These are phyloP conservation scores for Papilio elwesi DNA, from an alignment of 2,888 invertebrate species.

Conservation along the genomic window DNA sequence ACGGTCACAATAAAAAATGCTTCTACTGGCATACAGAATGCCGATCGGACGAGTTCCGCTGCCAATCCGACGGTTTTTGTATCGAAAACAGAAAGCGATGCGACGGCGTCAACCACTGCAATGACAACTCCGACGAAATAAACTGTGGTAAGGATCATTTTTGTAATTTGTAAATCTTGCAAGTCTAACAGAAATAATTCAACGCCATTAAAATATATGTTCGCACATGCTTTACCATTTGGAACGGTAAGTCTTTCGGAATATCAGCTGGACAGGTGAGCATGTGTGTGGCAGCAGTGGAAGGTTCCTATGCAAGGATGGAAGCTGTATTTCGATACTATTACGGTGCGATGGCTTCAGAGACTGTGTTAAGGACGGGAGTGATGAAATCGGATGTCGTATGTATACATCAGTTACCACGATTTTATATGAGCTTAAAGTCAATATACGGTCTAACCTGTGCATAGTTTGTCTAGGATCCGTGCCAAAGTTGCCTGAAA, in stretches of 20 bases:
- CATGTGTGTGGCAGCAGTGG: conserved; percentile 78
- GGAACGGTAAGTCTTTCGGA: conserved; percentile 68
- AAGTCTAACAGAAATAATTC: neutral
- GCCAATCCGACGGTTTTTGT: conserved; percentile 85
- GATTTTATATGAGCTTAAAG: conserved; percentile 13
- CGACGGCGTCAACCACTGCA: conserved; percentile 80
- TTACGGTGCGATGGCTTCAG: conserved; percentile 89
- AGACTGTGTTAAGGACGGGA: conserved; percentile 88
- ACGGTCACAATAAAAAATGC: neutral
- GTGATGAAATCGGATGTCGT: conserved; percentile 87
- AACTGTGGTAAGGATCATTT: conserved; percentile 73
- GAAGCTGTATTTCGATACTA: conserved; percentile 88
- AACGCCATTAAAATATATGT: conserved; percentile 41
- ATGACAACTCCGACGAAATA: conserved; percentile 86
- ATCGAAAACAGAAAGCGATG: conserved; percentile 83
- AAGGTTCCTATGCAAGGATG: conserved; percentile 89
- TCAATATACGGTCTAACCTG: neutral
- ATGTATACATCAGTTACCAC: conserved; percentile 63
- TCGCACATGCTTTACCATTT: conserved; percentile 60
- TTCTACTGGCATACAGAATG: conserved; percentile 56
- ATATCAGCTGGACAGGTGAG: conserved; percentile 65
- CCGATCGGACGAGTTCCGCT: conserved; percentile 82
- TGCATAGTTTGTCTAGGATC: too few species aligned
- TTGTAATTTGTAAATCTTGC: neutral
- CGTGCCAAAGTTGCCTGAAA: too few species aligned